A percentile compares a stretch with the other conserved stretches of the same genome.
Evolutionary conservation across 2,888 invertebrate species (phyloP).

Genomic region (Apamea crenata): DNA sequence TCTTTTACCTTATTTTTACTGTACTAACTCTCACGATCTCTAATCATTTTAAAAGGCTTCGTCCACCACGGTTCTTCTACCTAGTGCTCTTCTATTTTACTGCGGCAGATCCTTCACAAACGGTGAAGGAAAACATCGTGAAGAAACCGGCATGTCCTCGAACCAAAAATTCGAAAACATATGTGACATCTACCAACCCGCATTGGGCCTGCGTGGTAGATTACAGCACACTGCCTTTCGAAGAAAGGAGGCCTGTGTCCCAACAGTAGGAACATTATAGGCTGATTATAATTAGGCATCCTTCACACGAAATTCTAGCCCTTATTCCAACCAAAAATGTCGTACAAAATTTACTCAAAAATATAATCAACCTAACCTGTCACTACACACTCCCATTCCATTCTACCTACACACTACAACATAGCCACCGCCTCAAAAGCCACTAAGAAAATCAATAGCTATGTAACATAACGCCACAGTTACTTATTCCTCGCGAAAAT

Average conservation of each 20-base stretch:
- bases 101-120: neutral
- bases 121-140: neutral
- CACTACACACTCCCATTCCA: neutral
- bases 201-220: neutral
- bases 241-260: neutral
- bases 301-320: too few relatives aligned
- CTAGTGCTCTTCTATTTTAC: neutral
- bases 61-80: neutral
- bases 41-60: neutral
- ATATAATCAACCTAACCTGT: neutral
- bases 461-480: constrained; percentile 66
- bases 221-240: neutral
- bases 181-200: neutral
- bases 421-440: constrained; percentile 54
- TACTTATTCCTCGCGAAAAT: constrained; percentile 81
- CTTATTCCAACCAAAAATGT: too few relatives aligned
- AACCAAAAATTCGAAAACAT: too few relatives aligned
- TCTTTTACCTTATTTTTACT: neutral
- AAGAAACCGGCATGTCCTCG: neutral
- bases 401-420: neutral
- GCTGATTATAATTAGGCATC: too few relatives aligned
- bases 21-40: neutral
- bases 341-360: neutral
- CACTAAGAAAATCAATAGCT: constrained; percentile 70
- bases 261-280: too few relatives aligned